Evolutionary conservation across 2,888 invertebrate genomes (phyloP), one percentile per base, ranked within the genome.

Genomic region (Anaspis maculata): DNA sequence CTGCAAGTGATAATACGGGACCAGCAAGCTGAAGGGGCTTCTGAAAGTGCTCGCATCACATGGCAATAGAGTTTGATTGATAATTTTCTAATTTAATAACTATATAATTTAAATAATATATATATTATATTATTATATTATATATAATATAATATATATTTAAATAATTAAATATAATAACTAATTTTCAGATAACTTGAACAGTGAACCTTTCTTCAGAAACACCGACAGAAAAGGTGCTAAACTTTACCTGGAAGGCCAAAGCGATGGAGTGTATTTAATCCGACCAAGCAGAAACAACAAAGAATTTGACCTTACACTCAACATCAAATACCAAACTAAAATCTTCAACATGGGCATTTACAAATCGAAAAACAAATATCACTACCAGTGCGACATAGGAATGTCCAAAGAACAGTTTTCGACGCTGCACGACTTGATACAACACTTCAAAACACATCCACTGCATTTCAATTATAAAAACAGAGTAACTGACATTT

Each of bases 211-310:
- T 1, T 53, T 37, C 34, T 54, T 41, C 28, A 32, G 50, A 25
- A 45, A 53, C 30, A 51, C 45, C 1, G 48, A 51, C 30, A 26
- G 53, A 23, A 47, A 46, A 30, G 52, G 54, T 2, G 52, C 53
- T 2, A 47, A 41, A 34, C 26, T 25, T n/a, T 37, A 51, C 3
- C 27, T 54, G n/a, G 9, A 30, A 11, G 32, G 36, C 22, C 26
- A 47, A 3, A 40, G 28, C 26, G 33, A 51, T 27, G 53, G 51
- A 2, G 47, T 51, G 1, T 54, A 53, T 16, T 13, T 54, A 15
- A 42, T 54, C 24, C 37, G 54, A 16, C 48, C 48, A 4, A 50
- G 53, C 31, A 34, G 34, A 5, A 5, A 24, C 12, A 24, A 24
- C 4, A 10, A 9, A 24, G 32, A 29, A 2, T 45, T 43, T 26